Percentiles rank a stretch among this genome's conserved stretches.
Conservation (phyloP, 1,140 invertebrate species). For the Musca vetustissima region DNA sequence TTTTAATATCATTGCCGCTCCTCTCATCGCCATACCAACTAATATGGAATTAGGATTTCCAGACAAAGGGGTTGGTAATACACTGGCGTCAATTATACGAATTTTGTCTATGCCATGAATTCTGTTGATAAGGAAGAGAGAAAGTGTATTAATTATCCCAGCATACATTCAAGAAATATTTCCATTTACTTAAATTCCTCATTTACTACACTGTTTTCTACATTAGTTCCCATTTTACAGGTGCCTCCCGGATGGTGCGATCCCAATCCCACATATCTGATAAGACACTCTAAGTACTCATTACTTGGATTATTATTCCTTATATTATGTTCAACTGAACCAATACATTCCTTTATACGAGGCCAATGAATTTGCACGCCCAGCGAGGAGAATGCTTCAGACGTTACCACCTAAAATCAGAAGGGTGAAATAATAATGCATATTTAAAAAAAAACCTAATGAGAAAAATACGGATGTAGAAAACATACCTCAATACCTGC, state of each 20-base stretch:
- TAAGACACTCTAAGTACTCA: slow-evolving; percentile 67
- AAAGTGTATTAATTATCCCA: neutral
- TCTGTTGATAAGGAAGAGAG: slow-evolving; percentile 53
- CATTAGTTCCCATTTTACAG: slow-evolving; percentile 66
- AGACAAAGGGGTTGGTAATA: slow-evolving; percentile 69
- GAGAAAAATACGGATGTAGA: slow-evolving; percentile 18
- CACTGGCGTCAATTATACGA: slow-evolving; percentile 71
- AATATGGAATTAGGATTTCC: slow-evolving; percentile 70
- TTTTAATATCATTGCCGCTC: slow-evolving; percentile 62
- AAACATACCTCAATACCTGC: slow-evolving; percentile 55
- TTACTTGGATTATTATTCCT: slow-evolving; percentile 52
- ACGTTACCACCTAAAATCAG: slow-evolving; percentile 54
- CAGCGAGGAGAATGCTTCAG: slow-evolving; percentile 62
- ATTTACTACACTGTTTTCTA: slow-evolving; percentile 57
- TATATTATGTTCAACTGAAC: slow-evolving; percentile 47
- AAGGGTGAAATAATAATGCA: neutral
- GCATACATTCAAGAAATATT: neutral
- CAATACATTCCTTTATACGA: slow-evolving; percentile 62
- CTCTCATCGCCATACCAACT: slow-evolving; percentile 67
- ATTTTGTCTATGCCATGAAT: slow-evolving; percentile 64
- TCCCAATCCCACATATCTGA: slow-evolving; percentile 64
- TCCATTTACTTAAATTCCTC: slow-evolving; percentile 37
- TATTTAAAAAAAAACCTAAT: neutral
- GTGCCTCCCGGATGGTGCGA: slow-evolving; percentile 71
- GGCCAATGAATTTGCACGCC: slow-evolving; percentile 68